Base-by-base conservation (phyloP, 2,888 invertebrate species). In the Drosophila demipolita region DNA sequence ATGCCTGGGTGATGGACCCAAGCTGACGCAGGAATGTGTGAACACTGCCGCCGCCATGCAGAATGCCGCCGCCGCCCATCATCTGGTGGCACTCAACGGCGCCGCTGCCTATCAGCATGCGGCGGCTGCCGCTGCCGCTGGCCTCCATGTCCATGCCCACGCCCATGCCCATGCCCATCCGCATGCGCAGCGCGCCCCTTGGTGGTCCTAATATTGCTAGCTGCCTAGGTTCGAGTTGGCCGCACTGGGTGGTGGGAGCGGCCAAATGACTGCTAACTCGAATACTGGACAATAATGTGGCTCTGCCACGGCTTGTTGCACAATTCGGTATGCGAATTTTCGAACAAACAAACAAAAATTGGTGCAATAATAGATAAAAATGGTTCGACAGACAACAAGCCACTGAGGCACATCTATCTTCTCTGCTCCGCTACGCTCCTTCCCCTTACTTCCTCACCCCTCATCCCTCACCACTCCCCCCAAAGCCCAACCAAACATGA, bases 1-100 rank as follows among this genome's bases (percentile, higher is more conserved):
- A 0, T 99, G 98, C 89, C 93, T 96, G 15, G 94, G 95, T 11
- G 95, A 95, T 61, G 94, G 91, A 42, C 83, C 89, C 42, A 91
- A 91, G 65, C 63, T 92, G 64, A 93, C 95, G 3, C 95, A 94
- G 54, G 95, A 95, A 1, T 92, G 93, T 33, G 94, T 93, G 0
- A 88, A 83, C 59, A 90, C 92, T 0, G 91, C 92, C 17, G 94
- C 94, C 0, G 94, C 95, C 2, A 92, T 87, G 92, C 93, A 93
- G 60, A 93, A 93, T 80, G 87, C 92, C 12, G 93, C 87, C 20
- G 91, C 85, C 8, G 91, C 92, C 4, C 87, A 87, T 53, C 87
- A 90, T 49, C 36, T 87, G 77, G 87, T 90, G 29, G 86, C 90
- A 0, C 23, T 87, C 1, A 87, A 87, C 11, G 87, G 90, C 0